These are phyloP conservation scores for Metalampra italica DNA, from an alignment of 2,888 invertebrate species.

Conservation along the genomic window DNA sequence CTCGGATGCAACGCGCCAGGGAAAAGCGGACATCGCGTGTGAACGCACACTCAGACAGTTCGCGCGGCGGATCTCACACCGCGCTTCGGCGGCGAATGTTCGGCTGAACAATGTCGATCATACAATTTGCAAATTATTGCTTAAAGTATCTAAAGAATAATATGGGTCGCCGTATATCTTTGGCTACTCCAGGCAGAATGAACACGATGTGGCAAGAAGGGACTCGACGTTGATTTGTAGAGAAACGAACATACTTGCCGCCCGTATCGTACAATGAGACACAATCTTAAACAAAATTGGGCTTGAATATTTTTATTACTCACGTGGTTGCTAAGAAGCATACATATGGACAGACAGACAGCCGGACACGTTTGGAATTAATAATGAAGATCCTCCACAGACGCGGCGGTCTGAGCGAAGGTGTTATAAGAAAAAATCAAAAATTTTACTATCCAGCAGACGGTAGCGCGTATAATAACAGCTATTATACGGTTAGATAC, in stretches of 20 bases:
- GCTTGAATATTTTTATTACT: too few relatives aligned
- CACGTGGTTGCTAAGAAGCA: too few relatives aligned
- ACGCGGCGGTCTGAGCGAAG: slow-evolving; percentile 5
- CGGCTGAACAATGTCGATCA: not conserved
- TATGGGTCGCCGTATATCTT: not conserved
- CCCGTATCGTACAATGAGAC: too few relatives aligned
- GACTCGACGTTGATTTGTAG: too few relatives aligned
- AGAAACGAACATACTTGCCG: too few relatives aligned
- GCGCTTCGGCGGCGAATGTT: not conserved
- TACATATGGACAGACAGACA: too few relatives aligned
- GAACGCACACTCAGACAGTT: slow-evolving; percentile 6
- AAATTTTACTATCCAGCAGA: slow-evolving; percentile 11
- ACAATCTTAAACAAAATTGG: too few relatives aligned
- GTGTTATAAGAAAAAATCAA: slow-evolving; percentile 3
- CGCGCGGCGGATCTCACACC: slow-evolving; percentile 11
- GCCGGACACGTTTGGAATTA: too few relatives aligned
- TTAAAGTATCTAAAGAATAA: not conserved
- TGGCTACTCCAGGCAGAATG: too few relatives aligned
- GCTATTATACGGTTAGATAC: slow-evolving; percentile 18
- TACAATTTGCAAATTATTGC: not conserved
- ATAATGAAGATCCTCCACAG: not conserved
- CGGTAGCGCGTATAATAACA: slow-evolving; percentile 16
- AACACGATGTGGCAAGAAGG: too few relatives aligned
- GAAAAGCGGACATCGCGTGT: slow-evolving; percentile 31
- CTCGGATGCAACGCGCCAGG: slow-evolving; percentile 21